Evolutionary conservation across 2,797 vertebrate species (phyloP).

Genomic region (Trachops cirrhosus): DNA sequence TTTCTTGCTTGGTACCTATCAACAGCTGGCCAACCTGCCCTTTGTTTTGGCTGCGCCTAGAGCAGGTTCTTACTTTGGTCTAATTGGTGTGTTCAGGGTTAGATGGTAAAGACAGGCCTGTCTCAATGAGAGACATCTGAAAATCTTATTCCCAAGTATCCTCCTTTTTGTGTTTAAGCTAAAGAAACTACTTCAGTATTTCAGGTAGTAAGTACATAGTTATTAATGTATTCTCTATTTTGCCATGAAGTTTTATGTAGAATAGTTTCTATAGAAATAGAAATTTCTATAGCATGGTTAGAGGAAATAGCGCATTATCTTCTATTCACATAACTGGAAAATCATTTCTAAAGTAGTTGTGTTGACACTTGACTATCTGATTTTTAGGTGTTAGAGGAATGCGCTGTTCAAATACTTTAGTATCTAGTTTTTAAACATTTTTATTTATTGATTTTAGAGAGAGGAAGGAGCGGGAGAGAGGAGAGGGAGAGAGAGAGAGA

Average conservation of each 20-base stretch:
- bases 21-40: not conserved
- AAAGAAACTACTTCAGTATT: not conserved
- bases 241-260: not conserved
- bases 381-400: constrained; percentile 12
- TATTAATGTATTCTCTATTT: not conserved
- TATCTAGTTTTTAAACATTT: not conserved
- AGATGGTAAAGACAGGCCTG: not conserved
- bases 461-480: no score
- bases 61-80: not conserved
- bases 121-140: not conserved
- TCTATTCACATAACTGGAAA: not conserved
- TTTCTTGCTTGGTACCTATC: not conserved
- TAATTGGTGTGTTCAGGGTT: not conserved
- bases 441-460: not conserved
- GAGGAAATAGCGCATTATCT: not conserved
- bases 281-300: not conserved
- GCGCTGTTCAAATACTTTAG: not conserved
- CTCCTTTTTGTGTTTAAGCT: not conserved
- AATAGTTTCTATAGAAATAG: not conserved
- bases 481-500: no score
- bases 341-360: not conserved
- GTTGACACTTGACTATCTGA: not conserved
- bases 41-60: not conserved
- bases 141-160: not conserved
- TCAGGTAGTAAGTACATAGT: not conserved